Base-by-base conservation (phyloP, 2,888 invertebrate genomes). In the Capitulum mitella region DNA sequence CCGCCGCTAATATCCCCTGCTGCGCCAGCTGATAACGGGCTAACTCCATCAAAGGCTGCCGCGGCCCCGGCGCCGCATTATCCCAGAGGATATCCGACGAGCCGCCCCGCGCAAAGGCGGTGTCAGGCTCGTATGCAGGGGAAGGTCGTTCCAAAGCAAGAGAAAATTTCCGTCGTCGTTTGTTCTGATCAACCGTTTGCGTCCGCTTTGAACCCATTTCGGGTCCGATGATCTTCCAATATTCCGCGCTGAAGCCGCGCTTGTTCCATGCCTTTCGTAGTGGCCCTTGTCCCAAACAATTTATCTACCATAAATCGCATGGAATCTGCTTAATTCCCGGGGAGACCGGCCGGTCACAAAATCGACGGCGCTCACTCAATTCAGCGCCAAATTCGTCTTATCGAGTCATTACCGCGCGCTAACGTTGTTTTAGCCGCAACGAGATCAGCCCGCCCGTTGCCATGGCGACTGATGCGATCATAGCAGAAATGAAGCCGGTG, bases 391-490 rank as follows among this genome's bases (percentile, higher is more conserved):
- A 58, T 58, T 58, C 58, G 58, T 29, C 58, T 58, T 58, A 58
- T 58, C 58, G 58, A 58, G 58, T 58, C n/a, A 58, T 58, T 58
- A 58, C 22, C 58, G 58, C 58, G 22, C 58, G 29, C 58, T 58
- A 58, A 58, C 58, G 58, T 58, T 58, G 58, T 58, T 58, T 58
- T 58, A 58, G 58, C 58, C 58, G 29, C 58, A 58, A 58, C 58
- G 58, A 58, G 58, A 58, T 58, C 58, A 58, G 58, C 58, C 58
- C 29, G 22, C 29, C 29, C 58, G 58, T 58, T 58, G 58, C 58
- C 58, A 58, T n/a, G 29, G 58, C 58, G 14, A 58, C 29, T 58
- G 58, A 58, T 58, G 58, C 58, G 58, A 58, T 58, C 58, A 58
- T 58, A 58, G 58, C 58, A 58, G 58, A 58, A 58, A 58, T 58